A percentile compares a stretch with the other conserved stretches of the same genome.
These are phyloP conservation scores for Anolis carolinensis DNA, from an alignment of 2,113 vertebrate genomes.

Conservation along the genomic window DNA sequence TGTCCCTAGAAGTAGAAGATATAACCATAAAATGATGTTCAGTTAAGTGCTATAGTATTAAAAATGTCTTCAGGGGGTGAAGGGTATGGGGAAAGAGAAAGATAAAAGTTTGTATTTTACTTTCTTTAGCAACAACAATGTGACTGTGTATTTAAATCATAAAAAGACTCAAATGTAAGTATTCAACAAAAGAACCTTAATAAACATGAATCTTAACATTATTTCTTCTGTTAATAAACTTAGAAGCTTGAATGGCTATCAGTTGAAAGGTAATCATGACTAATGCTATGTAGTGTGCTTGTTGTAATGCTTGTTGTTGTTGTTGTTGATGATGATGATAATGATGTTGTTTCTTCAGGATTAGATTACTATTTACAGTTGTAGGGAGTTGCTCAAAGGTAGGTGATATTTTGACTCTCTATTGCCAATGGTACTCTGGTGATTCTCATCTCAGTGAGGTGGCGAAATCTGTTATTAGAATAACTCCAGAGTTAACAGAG, in stretches of 20 bases:
- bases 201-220: neutral
- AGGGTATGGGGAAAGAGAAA: neutral
- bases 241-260: neutral
- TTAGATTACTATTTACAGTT: no score
- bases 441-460: no score
- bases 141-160: neutral
- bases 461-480: no score
- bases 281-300: neutral
- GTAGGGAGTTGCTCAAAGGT: neutral
- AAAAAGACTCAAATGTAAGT: constrained; percentile 2
- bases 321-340: no score
- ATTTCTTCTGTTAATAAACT: neutral
- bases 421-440: neutral
- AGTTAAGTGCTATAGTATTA: constrained; percentile 17
- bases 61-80: constrained; percentile 16
- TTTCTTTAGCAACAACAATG: neutral
- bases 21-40: neutral
- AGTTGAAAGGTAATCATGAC: neutral
- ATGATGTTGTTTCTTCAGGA: neutral
- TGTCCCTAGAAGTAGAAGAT: constrained; percentile 8
- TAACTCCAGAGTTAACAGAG: no score
- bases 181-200: constrained; percentile 4
- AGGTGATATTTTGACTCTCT: neutral
- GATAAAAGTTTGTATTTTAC: neutral
- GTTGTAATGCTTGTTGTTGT: no score